Conservation (phyloP, 53 echinoderm and acorn worm genomes). For the Antedon mediterranea region DNA sequence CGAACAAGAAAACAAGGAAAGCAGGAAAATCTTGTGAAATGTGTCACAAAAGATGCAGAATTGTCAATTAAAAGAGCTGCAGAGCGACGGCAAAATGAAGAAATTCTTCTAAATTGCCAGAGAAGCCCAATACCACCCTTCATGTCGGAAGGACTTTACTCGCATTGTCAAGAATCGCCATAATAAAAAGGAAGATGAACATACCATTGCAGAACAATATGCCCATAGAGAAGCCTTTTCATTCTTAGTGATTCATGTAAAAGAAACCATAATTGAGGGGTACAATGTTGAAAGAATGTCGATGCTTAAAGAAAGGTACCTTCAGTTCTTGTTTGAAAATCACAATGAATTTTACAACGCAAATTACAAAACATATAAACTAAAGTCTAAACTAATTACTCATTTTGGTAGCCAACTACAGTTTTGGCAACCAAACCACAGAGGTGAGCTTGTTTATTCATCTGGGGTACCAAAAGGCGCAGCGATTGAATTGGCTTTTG, state of each 20-base stretch:
- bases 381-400: slow-evolving; percentile 21
- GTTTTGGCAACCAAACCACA: slow-evolving; percentile 42
- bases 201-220: slow-evolving; percentile 11
- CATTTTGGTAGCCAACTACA: slow-evolving; percentile 20
- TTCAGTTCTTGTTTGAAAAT: slow-evolving; percentile 21
- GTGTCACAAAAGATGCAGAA: slow-evolving; percentile 20
- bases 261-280: slow-evolving; percentile 23
- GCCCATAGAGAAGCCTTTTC: slow-evolving; percentile 28
- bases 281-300: slow-evolving; percentile 27
- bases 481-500: too few relatives aligned
- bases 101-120: slow-evolving; percentile 29
- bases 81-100: slow-evolving; percentile 9
- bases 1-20: slow-evolving; percentile 18
- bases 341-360: slow-evolving; percentile 26
- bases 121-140: slow-evolving; percentile 34
- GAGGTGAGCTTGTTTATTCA: slow-evolving; percentile 35
- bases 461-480: too few relatives aligned
- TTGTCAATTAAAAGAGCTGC: slow-evolving; percentile 18
- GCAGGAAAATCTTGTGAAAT: slow-evolving; percentile 24
- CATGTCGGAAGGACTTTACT: slow-evolving; percentile 14
- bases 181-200: slow-evolving; percentile 7
- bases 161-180: neutral
- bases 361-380: slow-evolving; percentile 26
- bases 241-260: slow-evolving; percentile 6
- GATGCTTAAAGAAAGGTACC: slow-evolving; percentile 31